Base-by-base conservation (phyloP, 1,140 invertebrate genomes). In the Drosophila mayri region DNA sequence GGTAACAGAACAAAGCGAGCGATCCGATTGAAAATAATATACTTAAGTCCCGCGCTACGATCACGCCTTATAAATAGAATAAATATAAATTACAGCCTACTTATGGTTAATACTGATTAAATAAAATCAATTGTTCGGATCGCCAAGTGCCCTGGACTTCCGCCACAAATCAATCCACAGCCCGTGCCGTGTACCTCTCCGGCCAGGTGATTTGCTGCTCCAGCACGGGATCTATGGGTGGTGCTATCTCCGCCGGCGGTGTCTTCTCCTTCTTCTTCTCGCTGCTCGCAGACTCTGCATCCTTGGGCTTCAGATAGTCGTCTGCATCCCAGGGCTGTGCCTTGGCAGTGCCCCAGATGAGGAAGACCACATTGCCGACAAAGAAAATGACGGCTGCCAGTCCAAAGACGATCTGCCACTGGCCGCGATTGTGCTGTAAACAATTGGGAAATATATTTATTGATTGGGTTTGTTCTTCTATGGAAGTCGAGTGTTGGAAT, bases 351-450 rank as follows among this genome's bases (percentile, higher is more conserved):
- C 95, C 94, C 88, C 96, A 96, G 4, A 96, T 75, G 35, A 96
- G 67, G 81, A 96, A 98, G 46, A 96, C 93, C 1, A 96, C 87
- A 66, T 96, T 96, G 10, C 95, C 95, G 40, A 95, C 66, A 46
- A 96, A 93, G 76, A 96, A 96, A 16, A 97, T 93, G 4, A 93
- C 94, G 11, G 96, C 94, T 2, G 96, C 94, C 28, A 97, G 93
- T 77, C 95, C 95, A 85, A 97, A 98, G 0, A 97, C 95, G 41
- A 94, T 94, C 74, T 95, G 94, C 97, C 97, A 98, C 79, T 95
- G 93, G 0, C 91, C 62, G 2, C 94, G 93, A 80, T 95, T 93
- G 35, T 91, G 92, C 95, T 95, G 87, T 91, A 44, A 46, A 79
- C 16, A 50, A 18, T 64, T 44, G 28, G 32, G 41, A 55, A 68